These are phyloP conservation scores for Drosophila flavopinicola DNA, from an alignment of 2,888 invertebrate species.

Conservation along the genomic window DNA sequence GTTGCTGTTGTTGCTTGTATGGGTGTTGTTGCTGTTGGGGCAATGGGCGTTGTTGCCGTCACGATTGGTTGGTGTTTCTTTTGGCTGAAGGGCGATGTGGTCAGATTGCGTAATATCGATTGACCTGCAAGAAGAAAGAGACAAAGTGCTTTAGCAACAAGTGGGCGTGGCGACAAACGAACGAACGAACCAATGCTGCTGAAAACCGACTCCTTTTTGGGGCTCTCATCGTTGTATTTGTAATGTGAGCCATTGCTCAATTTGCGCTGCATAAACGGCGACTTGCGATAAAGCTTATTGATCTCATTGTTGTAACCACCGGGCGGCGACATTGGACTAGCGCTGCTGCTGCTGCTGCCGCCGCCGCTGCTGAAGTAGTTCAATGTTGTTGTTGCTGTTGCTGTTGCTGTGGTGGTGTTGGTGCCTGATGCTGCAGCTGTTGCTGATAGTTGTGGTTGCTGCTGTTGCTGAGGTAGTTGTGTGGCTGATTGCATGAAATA, in stretches of 20 bases:
- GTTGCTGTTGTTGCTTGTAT: slow-evolving; percentile 43
- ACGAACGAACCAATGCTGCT: slow-evolving; percentile 82
- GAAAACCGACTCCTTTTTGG: slow-evolving; percentile 83
- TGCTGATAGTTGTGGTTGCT: slow-evolving; percentile 33
- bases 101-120: slow-evolving; percentile 83
- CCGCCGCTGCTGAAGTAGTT: slow-evolving; percentile 55
- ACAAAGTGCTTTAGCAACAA: neutral
- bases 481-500: slow-evolving; percentile 74
- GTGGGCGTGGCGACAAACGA: neutral
- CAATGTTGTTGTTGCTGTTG: slow-evolving; percentile 62
- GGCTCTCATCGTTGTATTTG: slow-evolving; percentile 78
- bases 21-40: slow-evolving; percentile 23
- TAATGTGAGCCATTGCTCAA: slow-evolving; percentile 70
- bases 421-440: slow-evolving; percentile 43
- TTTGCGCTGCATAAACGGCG: slow-evolving; percentile 84
- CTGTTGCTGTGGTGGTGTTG: slow-evolving; percentile 42
- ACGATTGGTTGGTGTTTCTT: slow-evolving; percentile 73
- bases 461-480: slow-evolving; percentile 68
- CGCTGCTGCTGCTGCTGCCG: slow-evolving; percentile 36
- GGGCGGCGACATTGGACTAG: slow-evolving; percentile 60
- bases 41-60: slow-evolving; percentile 33
- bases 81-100: slow-evolving; percentile 84
- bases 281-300: slow-evolving; percentile 82
- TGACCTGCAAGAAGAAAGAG: slow-evolving; percentile 69
- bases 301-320: slow-evolving; percentile 33